Evolutionary conservation across 2,113 vertebrate species (phyloP).

Genomic region (Bambusicola thoracicus): DNA sequence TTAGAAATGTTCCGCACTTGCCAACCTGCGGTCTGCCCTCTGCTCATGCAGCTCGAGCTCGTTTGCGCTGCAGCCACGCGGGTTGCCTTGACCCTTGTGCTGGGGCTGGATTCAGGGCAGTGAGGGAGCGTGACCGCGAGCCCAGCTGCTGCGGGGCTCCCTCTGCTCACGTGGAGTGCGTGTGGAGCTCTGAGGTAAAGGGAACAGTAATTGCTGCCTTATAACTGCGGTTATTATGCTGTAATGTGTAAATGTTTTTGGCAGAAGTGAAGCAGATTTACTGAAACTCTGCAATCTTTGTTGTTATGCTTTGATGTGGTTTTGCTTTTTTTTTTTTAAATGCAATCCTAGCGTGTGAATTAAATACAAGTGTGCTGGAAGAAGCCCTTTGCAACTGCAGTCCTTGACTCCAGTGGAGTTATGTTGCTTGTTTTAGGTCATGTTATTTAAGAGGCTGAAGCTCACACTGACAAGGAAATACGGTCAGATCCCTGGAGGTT

Average conservation of each 20-base stretch:
- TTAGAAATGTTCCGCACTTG: background rate
- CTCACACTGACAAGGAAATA: background rate
- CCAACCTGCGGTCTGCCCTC: background rate
- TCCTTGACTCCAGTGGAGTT: background rate
- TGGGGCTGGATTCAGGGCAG: background rate
- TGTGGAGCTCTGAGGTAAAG: background rate
- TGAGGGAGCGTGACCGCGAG: background rate
- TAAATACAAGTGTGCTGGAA: background rate
- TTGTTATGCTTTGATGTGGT: background rate
- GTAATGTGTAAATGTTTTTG: background rate
- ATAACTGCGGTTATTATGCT: background rate
- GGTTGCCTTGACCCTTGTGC: conserved; percentile 1
- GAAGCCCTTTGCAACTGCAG: background rate
- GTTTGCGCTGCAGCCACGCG: background rate
- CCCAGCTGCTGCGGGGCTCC: background rate
- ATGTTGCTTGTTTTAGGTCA: background rate
- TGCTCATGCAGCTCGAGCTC: background rate
- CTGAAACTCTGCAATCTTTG: background rate
- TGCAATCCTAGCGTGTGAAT: background rate
- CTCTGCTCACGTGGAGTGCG: fast-evolving
- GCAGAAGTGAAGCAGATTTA: background rate
- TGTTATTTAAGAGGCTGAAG: background rate
- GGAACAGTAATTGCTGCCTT: background rate
- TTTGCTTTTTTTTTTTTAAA: background rate
- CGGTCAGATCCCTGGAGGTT: background rate